Evolutionary conservation across 2,113 vertebrate species (phyloP).

Genomic region (Tachysurus vachellii): DNA sequence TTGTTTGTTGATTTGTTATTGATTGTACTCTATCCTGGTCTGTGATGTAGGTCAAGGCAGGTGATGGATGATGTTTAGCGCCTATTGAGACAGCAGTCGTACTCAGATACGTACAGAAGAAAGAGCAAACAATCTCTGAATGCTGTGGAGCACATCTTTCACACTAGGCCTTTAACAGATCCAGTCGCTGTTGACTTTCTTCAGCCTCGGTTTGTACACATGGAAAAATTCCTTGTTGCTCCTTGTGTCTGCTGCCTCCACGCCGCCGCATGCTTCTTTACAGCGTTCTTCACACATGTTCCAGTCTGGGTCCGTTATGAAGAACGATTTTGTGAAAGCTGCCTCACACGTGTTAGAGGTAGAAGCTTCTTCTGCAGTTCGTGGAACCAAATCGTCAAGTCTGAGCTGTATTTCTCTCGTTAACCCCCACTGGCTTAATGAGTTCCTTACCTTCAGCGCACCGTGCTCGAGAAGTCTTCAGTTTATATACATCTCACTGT

Average conservation of each 20-base stretch:
- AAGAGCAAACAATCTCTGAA: not conserved
- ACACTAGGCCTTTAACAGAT: not conserved
- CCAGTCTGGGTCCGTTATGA: not conserved
- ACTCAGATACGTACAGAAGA: not conserved
- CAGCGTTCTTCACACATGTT: not conserved
- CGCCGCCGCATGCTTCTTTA: not conserved
- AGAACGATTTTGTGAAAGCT: not conserved
- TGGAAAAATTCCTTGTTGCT: not conserved
- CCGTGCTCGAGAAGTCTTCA: not conserved
- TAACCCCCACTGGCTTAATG: not conserved
- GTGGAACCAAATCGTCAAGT: not conserved
- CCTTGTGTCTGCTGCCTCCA: not conserved
- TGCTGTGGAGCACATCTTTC: not conserved
- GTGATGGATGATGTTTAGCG: not conserved
- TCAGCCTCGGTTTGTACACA: not conserved
- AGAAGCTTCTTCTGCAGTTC: not conserved
- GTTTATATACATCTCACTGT: not conserved
- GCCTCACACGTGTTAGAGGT: not conserved
- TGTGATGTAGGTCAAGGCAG: too few relatives aligned
- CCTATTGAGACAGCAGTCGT: not conserved
- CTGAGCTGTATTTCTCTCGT: not conserved
- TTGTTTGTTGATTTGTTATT: not conserved
- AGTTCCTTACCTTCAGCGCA: not conserved
- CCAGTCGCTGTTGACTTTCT: not conserved
- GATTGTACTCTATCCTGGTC: not conserved